Conservation (phyloP, 1,140 invertebrate genomes). For the Drosophila ogumai region DNA sequence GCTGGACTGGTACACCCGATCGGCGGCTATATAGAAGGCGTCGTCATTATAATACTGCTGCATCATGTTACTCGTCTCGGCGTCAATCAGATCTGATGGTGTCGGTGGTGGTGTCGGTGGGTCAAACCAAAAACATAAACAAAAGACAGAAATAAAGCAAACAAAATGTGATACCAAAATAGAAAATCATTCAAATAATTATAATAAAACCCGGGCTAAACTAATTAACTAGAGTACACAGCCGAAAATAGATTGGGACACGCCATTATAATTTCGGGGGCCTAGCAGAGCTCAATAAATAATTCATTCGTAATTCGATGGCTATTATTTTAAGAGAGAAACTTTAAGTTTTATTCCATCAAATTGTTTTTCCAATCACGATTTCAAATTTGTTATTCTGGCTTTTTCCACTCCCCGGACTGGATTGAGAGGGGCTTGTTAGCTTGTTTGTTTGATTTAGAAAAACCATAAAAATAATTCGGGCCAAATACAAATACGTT, state of each 20-base stretch:
- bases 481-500: constrained; percentile 21
- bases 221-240: constrained; percentile 38
- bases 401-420: background rate
- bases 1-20: constrained; percentile 80
- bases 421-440: too few species aligned
- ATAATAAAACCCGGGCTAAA: constrained; percentile 19
- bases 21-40: constrained; percentile 80
- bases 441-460: constrained; percentile 15
- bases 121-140: constrained; percentile 21
- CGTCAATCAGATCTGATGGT: constrained; percentile 72
- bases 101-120: background rate
- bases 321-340: constrained; percentile 27
- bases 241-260: constrained; percentile 11
- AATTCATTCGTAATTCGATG: constrained; percentile 17
- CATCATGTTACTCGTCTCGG: constrained; percentile 72
- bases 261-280: constrained; percentile 26
- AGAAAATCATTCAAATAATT: constrained; percentile 22
- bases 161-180: constrained; percentile 18
- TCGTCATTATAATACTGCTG: constrained; percentile 83
- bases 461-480: constrained; percentile 32
- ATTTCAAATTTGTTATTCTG: constrained; percentile 35
- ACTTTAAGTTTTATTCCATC: constrained; percentile 22
- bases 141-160: constrained; percentile 25
- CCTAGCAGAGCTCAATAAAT: constrained; percentile 2
- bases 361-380: constrained; percentile 12